Base-by-base conservation (phyloP, 2,797 vertebrate species). In the Betta splendens region DNA sequence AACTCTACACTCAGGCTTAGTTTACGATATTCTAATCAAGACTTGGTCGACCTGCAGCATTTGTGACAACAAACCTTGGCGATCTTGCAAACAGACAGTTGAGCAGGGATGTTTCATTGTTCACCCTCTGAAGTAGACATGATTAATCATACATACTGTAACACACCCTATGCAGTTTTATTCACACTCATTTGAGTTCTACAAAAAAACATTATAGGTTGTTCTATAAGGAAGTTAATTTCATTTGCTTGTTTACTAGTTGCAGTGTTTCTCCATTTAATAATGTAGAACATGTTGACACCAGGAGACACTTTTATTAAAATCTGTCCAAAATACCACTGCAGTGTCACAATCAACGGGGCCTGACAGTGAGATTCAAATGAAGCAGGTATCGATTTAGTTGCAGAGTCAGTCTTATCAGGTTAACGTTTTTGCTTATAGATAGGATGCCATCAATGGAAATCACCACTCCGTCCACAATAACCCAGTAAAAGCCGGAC, bases 41-140 rank as follows among this genome's bases (percentile, higher is more conserved):
- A 43, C 55, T 44, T 63, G 70, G 64, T 65, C 53, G 59, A 64
- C 60, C 17, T 69, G 33, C 65, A 69, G 44, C 64, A 66, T 58
- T 49, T 56, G 43, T 63, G 21, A 37, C 15, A 38, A 55, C 23
- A 38, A 37, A n/a, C n/a, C n/a, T n/a, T 3, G 0, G 16, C 20
- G 20, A 23, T 65, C 4, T 61, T 16, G 15, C 33, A 35, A 35
- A 16, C 5, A 6, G 6, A 35, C 15, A 35, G 33, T 35, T 51
- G 17, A 51, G 51, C 45, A 33, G 23, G 23, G 43, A 53, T 40
- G 31, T 17, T 32, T 45, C 39, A 28, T 42, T 32, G n/a, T 23
- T 59, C 15, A 49, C 18, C 47, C 20, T 44, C 20, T n/a, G n/a
- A n/a, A 44, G 7, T 49, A 63, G 31, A 37, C 39, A 45, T 33